Evolutionary conservation across 2,797 vertebrate genomes (phyloP).

Genomic region (Parauchenoglanis punctatus): DNA sequence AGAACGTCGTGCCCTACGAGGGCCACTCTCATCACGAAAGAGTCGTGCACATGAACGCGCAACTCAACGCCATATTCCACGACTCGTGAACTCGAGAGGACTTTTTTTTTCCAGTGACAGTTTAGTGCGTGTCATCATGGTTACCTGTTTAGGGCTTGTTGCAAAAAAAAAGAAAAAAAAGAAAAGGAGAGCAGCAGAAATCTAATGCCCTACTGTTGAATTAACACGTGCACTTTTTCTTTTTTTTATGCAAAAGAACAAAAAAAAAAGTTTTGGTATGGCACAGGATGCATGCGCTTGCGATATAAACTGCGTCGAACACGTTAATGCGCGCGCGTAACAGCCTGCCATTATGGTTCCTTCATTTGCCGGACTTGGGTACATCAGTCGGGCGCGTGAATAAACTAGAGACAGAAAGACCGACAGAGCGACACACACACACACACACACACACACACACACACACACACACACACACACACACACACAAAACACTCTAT

Average conservation of each 20-base stretch:
- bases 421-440: background rate
- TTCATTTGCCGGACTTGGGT: background rate
- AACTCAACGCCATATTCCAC: constrained; percentile 93
- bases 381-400: background rate
- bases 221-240: background rate
- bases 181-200: constrained; percentile 1
- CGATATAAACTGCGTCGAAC: background rate
- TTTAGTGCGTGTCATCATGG: constrained; percentile 64
- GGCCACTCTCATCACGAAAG: constrained; percentile 90
- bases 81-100: constrained; percentile 77
- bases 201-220: background rate
- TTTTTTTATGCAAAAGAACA: constrained; percentile 44
- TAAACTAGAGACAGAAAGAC: background rate
- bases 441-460: constrained; percentile 17
- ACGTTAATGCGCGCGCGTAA: background rate
- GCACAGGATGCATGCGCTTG: background rate
- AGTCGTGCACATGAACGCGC: constrained; percentile 91
- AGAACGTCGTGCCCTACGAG: constrained; percentile 88
- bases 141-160: constrained; percentile 62
- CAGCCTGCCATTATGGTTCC: background rate
- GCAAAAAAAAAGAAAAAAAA: constrained; percentile 51
- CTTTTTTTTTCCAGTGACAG: constrained; percentile 43
- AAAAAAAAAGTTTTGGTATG: background rate
- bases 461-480: background rate
- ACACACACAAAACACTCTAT: background rate